Evolutionary conservation across 2,888 invertebrate genomes (phyloP).

Genomic region (Encarsia formosa): DNA sequence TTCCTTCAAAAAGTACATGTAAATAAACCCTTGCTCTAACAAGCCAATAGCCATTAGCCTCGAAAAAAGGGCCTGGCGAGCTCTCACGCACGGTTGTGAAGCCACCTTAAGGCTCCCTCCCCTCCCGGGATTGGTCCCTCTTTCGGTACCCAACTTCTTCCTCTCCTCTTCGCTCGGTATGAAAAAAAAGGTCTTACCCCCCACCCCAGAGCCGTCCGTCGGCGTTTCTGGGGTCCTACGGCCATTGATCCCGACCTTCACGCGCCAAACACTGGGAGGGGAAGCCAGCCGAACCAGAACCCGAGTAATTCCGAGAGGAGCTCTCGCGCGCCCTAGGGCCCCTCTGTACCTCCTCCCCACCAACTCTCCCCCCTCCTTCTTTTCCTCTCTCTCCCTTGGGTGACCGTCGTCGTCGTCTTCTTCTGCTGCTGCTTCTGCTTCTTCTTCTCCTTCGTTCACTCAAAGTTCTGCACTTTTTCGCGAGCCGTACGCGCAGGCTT

Average conservation of each 20-base stretch:
- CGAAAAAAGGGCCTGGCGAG: too few relatives aligned
- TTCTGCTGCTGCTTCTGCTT: not conserved
- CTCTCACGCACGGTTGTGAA: conserved; percentile 13
- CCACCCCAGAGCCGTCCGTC: conserved; percentile 28
- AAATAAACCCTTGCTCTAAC: too few relatives aligned
- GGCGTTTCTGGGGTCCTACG: conserved; percentile 46
- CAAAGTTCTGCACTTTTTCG: conserved; percentile 22
- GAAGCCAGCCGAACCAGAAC: conserved; percentile 45
- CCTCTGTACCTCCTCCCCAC: conserved; percentile 7
- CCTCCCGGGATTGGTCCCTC: conserved; percentile 9
- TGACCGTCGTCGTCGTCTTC: not conserved
- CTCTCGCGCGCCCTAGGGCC: conserved; percentile 6
- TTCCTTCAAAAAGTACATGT: too few relatives aligned
- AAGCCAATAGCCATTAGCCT: too few relatives aligned
- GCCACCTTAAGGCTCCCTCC: not conserved
- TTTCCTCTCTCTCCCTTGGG: conserved; percentile 22
- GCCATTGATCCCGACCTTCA: conserved; percentile 53
- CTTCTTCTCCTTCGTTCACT: conserved; percentile 1
- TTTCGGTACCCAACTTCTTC: conserved; percentile 3
- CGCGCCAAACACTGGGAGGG: conserved; percentile 49
- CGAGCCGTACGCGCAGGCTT: conserved; percentile 10
- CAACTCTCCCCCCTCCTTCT: conserved; percentile 8
- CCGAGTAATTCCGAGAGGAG: conserved; percentile 32
- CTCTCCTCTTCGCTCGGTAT: conserved; percentile 13
- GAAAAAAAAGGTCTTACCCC: too few relatives aligned